phyloP scores from a whole-genome alignment of 2,797 vertebrate genomes.

The Notamacropus eugenii region DNA sequence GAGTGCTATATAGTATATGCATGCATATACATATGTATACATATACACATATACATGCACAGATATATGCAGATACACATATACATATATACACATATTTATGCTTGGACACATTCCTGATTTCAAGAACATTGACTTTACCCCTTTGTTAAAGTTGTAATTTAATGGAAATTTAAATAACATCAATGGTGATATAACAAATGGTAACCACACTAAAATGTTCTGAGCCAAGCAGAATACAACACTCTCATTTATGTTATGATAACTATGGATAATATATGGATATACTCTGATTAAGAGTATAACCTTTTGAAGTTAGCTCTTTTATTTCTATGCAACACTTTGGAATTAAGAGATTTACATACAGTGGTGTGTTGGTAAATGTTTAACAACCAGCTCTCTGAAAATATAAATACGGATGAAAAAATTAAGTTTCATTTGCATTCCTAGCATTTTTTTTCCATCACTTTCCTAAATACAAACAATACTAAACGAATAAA shows the following conservation, averaged over 20 bases:
- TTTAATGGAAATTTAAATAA: neutral
- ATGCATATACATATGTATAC: neutral
- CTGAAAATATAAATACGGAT: neutral
- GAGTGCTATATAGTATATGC: neutral
- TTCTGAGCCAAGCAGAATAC: neutral
- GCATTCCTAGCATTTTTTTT: neutral
- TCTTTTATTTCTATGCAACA: neutral
- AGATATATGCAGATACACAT: neutral
- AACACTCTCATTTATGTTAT: neutral
- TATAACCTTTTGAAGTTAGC: neutral
- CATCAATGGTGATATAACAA: neutral
- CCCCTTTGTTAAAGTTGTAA: neutral
- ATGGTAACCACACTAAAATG: neutral
- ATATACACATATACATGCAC: accelerated
- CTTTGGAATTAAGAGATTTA: neutral
- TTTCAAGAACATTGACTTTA: neutral
- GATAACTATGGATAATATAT: neutral
- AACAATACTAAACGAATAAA: neutral
- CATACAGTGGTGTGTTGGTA: neutral
- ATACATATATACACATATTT: neutral
- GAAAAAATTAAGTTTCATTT: neutral
- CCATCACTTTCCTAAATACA: neutral
- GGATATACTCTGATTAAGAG: neutral
- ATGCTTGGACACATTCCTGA: neutral
- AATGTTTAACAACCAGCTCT: neutral